Evolutionary conservation across 1,140 invertebrate genomes (phyloP).

Genomic region (Caenorhabditis tropicalis): DNA sequence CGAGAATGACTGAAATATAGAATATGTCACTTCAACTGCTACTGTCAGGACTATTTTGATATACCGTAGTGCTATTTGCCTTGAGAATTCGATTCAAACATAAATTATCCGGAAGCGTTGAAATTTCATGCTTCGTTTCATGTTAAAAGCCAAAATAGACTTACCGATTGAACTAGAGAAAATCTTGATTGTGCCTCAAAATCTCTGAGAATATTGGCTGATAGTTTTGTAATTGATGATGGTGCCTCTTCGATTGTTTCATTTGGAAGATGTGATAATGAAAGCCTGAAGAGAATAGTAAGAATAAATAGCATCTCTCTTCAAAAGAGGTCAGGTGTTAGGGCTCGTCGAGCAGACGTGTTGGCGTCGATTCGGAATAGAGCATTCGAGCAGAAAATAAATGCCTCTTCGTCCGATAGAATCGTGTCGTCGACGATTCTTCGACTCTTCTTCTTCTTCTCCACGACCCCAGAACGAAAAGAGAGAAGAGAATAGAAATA

Average conservation of each 20-base stretch:
- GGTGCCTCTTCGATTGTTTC: conserved; percentile 20
- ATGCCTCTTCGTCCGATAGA: not conserved
- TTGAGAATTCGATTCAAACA: too few relatives aligned
- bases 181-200: conserved; percentile 26
- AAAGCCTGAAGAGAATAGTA: conserved; percentile 29
- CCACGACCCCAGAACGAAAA: not conserved
- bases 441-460: not conserved
- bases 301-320: conserved; percentile 2
- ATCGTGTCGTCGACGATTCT: not conserved
- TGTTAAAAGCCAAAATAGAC: not conserved
- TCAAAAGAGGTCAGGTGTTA: conserved; percentile 26
- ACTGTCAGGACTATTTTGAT: too few relatives aligned
- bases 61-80: too few relatives aligned
- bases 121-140: not conserved
- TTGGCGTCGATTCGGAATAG: conserved; percentile 9
- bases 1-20: not conserved
- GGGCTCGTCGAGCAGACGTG: not conserved
- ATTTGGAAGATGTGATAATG: conserved; percentile 14
- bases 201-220: conserved; percentile 18
- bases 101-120: too few relatives aligned
- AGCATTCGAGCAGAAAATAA: conserved; percentile 43
- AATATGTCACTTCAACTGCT: too few relatives aligned
- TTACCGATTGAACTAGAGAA: not conserved
- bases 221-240: not conserved
- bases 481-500: not conserved